phyloP scores from a whole-genome alignment of 2,797 vertebrate genomes.

The Leptoclinus maculatus region DNA sequence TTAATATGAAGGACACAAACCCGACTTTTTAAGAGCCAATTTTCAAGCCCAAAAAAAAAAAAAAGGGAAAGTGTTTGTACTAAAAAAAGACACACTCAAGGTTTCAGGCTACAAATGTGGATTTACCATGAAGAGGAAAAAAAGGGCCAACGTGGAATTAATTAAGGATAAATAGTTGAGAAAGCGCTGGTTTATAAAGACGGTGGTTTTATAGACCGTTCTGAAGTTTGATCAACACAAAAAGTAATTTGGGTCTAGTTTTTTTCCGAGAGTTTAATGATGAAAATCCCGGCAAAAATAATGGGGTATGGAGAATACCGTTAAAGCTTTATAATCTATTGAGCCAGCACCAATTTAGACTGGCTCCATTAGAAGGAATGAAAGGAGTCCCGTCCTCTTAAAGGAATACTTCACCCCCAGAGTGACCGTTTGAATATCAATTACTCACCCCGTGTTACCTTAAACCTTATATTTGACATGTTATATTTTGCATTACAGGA shows the following conservation, averaged over 20 bases:
- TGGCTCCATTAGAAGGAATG: not conserved
- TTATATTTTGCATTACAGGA: too few relatives aligned
- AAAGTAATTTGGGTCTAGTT: slow-evolving; percentile 3
- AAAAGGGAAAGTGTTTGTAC: slow-evolving; percentile 2
- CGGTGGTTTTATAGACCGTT: not conserved
- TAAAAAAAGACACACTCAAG: slow-evolving; percentile 1
- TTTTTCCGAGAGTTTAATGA: slow-evolving; percentile 4
- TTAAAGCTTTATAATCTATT: not conserved
- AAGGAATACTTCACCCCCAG: not conserved
- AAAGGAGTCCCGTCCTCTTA: slow-evolving; percentile 11
- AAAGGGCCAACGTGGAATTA: not conserved
- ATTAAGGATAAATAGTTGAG: not conserved
- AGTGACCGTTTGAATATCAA: not conserved
- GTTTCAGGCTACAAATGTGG: not conserved
- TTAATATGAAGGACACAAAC: slow-evolving; percentile 17
- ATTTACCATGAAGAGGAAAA: not conserved
- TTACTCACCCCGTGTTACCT: not conserved
- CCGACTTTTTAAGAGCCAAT: slow-evolving; percentile 2
- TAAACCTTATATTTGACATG: too few relatives aligned
- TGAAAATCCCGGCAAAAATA: not conserved
- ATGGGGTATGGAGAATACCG: not conserved
- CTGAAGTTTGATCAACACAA: slow-evolving; percentile 13
- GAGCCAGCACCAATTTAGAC: not conserved
- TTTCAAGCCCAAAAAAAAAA: not conserved
- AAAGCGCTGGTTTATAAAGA: not conserved